These are phyloP conservation scores for Hystrix brachyura DNA, from an alignment of 2,113 vertebrate genomes.

Conservation along the genomic window DNA sequence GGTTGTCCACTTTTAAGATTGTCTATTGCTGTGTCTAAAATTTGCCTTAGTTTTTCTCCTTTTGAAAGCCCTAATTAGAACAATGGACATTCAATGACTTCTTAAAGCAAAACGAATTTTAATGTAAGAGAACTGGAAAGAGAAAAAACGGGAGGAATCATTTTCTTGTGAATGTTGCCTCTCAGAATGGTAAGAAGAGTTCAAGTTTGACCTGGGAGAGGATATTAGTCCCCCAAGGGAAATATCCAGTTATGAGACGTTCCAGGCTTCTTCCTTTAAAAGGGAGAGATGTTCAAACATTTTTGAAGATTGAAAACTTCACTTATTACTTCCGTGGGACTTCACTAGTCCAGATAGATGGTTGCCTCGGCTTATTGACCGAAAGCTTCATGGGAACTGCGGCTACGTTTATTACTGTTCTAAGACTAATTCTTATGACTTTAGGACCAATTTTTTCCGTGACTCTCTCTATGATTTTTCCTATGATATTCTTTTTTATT, in stretches of 20 bases:
- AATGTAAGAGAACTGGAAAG: conserved; percentile 32
- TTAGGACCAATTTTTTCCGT: conserved; percentile 31
- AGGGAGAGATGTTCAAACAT: conserved; percentile 58
- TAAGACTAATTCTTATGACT: conserved; percentile 38
- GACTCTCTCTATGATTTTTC: background rate
- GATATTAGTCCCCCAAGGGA: conserved; percentile 44
- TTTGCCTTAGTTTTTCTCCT: background rate
- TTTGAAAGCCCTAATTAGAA: conserved; percentile 36
- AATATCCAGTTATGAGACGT: conserved; percentile 65
- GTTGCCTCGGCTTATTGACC: conserved; percentile 64
- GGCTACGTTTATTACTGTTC: conserved; percentile 52
- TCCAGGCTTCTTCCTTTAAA: conserved; percentile 28
- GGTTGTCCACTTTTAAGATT: conserved; percentile 70
- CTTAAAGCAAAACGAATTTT: conserved; percentile 49
- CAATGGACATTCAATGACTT: conserved; percentile 29
- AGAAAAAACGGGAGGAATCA: background rate
- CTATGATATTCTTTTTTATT: background rate
- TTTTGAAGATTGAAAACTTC: conserved; percentile 76
- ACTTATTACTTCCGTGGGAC: conserved; percentile 68
- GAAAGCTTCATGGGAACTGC: background rate
- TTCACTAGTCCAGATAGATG: conserved; percentile 46
- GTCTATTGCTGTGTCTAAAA: conserved; percentile 47
- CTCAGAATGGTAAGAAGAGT: background rate
- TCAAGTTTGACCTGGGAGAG: conserved; percentile 36
- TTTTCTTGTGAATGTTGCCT: conserved; percentile 50